Evolutionary conservation across 1,140 invertebrate species (phyloP), one percentile per base, ranked within the genome.

Genomic region (Zaprionus tsacasi): DNA sequence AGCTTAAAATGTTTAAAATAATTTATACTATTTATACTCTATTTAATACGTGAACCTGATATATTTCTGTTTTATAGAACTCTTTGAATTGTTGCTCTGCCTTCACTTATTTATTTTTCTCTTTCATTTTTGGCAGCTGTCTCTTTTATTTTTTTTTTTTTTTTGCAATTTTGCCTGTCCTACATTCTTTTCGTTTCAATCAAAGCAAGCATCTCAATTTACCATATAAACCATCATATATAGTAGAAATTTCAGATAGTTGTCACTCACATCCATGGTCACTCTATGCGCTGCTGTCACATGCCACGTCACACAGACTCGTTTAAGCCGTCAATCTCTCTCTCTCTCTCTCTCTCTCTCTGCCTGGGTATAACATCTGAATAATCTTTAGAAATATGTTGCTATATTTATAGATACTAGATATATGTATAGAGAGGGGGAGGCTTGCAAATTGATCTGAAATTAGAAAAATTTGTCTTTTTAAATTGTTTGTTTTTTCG

Each of bases 401-500:
- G 3, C 12, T n/a, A 40, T 40, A 6, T 15, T 7, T 43, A 15
- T 43, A n/a, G n/a, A n/a, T n/a, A 2, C 13, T 13, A 43, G n/a
- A 43, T 43, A 15, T 5, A 13, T 13, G 2, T 5, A 56, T 0
- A 55, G 27, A 30, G 6, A 38, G 21, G 55, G 21, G 21, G 21
- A 1, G 21, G 21, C 21, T 21, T 57, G 21, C 6, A 6, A 33
- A 30, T 38, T 57, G 13, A 36, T 57, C 21, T 11, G 10, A 38
- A 57, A 57, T 57, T 38, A 25, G 35, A 58, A 58, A 58, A 58
- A 45, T 45, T 58, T 58, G 10, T 25, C 38, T 17, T 68, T 59
- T 35, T 52, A 58, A 66, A 72, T 71, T 71, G 54, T 50, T 70
- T 21, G 1, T 70, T 70, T 43, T 13, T 7, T 45, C 36, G 52